Evolutionary conservation across 2,797 vertebrate genomes (phyloP).

Genomic region (Gadopsis marmoratus): DNA sequence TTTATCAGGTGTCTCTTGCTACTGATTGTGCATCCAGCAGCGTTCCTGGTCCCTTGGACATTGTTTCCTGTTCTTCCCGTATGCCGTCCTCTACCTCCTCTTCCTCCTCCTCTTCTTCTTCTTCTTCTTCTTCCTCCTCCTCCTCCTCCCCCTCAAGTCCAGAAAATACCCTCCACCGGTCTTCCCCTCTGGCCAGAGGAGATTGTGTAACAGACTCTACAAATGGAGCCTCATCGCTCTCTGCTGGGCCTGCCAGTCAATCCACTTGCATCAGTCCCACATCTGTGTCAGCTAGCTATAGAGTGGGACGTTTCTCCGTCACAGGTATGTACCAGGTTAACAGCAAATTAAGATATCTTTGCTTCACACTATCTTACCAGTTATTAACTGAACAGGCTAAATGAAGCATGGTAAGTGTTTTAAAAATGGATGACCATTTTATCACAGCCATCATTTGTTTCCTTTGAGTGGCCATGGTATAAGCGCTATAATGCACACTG

Average conservation of each 20-base stretch:
- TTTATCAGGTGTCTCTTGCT: constrained; percentile 78
- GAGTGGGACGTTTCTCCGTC: constrained; percentile 92
- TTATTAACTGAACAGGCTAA: background rate
- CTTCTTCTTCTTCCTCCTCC: constrained; percentile 73
- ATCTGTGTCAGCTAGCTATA: constrained; percentile 61
- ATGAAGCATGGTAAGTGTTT: background rate
- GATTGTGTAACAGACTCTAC: constrained; percentile 59
- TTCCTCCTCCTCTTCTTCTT: constrained; percentile 72
- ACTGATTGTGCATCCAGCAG: constrained; percentile 57
- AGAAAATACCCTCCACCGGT: constrained; percentile 92
- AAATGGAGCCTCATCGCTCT: constrained; percentile 57
- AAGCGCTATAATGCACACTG: background rate
- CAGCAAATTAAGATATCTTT: background rate
- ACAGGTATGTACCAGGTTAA: constrained; percentile 71
- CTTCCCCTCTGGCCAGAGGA: constrained; percentile 59
- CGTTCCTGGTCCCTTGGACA: constrained; percentile 50
- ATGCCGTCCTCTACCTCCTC: constrained; percentile 74
- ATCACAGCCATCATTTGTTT: background rate
- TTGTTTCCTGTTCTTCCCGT: constrained; percentile 76
- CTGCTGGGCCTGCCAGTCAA: constrained; percentile 35
- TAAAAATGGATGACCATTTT: background rate
- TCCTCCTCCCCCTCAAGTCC: constrained; percentile 89
- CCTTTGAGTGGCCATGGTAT: background rate
- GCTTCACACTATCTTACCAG: background rate
- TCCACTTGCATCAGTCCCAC: constrained; percentile 64